Evolutionary conservation across 2,797 vertebrate species (phyloP), one percentile per base, ranked within the genome.

Genomic region (Oryzias sinensis): DNA sequence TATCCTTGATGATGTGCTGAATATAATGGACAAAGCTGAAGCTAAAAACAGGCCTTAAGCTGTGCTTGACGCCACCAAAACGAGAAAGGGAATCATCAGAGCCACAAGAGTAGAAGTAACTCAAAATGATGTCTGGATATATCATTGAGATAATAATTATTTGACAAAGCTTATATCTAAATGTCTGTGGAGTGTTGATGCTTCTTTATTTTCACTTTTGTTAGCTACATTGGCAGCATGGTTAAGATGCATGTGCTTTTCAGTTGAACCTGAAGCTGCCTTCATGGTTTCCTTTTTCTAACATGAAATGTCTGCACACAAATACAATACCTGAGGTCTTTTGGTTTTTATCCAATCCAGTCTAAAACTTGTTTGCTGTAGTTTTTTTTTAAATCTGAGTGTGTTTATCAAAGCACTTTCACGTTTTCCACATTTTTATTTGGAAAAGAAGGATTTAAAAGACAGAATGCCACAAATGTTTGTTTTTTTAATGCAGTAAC

Each of bases 1-100:
- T 56, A 96, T 99, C 90, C 81, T 99, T 89, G 97, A 99, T 70
- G 97, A 99, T 45, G 96, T 99, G 59, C 94, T 99, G 68, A 95
- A 98, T 77, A 96, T 98, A 77, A 99, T 99, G 97, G 96, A 98
- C 84, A 95, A 94, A 85, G 85, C 91, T 16, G 76, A 85, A 77
- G 86, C 44, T 4, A 91, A 87, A 80, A 89, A 86, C 86, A 78
- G 89, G 79, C 87, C 89, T 80, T 90, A 80, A 91, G 70, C 80
- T 77, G 75, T 58, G 63, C 60, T 7, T 52, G 60, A 65, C 62
- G 60, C 65, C 60, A 2, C 1, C 48, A 5, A 44, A 47, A 77
- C 61, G 53, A 73, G 64, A 86, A 85, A 85, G 81, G 82, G 84
- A 89, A 81, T 72, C 76, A 65, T 56, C 66, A 62, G 73, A 79